Percentiles rank a stretch among this genome's conserved stretches.
phyloP scores from a whole-genome alignment of 2,888 invertebrate genomes.

The Tipula lateralis region DNA sequence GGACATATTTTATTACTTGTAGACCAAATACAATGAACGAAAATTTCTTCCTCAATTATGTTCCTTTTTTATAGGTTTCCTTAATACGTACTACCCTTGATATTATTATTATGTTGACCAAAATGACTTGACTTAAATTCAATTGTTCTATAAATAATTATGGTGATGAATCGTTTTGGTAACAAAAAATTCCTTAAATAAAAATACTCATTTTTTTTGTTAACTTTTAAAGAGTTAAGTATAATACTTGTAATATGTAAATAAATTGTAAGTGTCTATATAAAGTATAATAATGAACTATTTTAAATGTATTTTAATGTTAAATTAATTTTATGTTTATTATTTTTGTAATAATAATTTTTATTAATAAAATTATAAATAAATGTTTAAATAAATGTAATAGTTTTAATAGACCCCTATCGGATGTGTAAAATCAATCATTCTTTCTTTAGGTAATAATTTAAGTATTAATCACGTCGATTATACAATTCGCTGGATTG shows the following conservation, averaged over 20 bases:
- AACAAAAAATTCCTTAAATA: neutral
- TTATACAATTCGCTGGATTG: too few relatives aligned
- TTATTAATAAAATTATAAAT: neutral
- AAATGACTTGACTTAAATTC: neutral
- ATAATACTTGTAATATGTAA: neutral
- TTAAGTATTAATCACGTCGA: too few relatives aligned
- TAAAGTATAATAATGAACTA: neutral
- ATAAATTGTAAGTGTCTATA: constrained; percentile 14
- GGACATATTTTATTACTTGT: neutral
- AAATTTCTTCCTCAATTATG: neutral
- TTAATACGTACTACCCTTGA: neutral
- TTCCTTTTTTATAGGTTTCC: constrained; percentile 20
- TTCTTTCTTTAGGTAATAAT: too few relatives aligned
- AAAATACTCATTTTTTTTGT: neutral
- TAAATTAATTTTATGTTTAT: constrained; percentile 9
- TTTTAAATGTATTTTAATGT: neutral
- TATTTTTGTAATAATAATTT: constrained; percentile 5
- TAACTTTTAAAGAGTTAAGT: neutral
- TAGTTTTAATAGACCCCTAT: too few relatives aligned
- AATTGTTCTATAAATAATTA: neutral
- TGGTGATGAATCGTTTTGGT: neutral
- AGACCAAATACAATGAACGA: neutral
- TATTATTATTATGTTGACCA: neutral
- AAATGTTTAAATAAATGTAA: neutral
- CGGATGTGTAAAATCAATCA: too few relatives aligned